A percentile compares a stretch with the other conserved stretches of the same genome.
These are phyloP conservation scores for Apostichopus japonicus DNA, from an alignment of 35 echinoderm and acorn worm genomes.

Conservation along the genomic window DNA sequence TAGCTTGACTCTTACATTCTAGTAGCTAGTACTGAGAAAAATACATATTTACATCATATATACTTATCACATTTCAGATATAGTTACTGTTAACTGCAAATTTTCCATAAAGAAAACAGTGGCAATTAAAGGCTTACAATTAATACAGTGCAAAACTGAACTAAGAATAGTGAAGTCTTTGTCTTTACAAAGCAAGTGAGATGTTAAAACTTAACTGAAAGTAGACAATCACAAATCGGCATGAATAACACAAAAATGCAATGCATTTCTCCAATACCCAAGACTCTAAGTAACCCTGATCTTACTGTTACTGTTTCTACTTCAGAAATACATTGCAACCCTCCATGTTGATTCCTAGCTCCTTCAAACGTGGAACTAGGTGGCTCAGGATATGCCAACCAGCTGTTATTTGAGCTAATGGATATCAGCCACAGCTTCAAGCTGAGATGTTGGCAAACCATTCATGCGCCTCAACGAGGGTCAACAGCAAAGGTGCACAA, in stretches of 20 bases:
- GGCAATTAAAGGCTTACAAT: neutral
- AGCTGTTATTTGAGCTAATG: too few species aligned
- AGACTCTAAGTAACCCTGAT: too few species aligned
- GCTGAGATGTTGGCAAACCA: neutral
- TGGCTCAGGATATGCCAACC: too few species aligned
- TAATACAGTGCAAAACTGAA: neutral
- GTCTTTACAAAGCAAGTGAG: neutral
- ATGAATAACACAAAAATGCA: too few species aligned
- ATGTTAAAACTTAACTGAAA: neutral
- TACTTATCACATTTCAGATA: constrained; percentile 31
- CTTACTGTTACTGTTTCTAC: too few species aligned
- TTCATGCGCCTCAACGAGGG: neutral
- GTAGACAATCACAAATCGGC: too few species aligned
- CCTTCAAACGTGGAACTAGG: too few species aligned
- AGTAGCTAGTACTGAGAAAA: constrained; percentile 30
- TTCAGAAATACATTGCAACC: too few species aligned
- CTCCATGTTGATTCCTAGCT: too few species aligned
- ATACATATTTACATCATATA: constrained; percentile 22
- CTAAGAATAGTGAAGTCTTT: neutral
- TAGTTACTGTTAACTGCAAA: constrained; percentile 41
- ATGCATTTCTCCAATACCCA: too few species aligned
- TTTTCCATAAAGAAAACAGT: neutral
- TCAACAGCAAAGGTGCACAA: neutral
- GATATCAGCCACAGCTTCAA: too few species aligned
- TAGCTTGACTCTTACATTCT: neutral